phyloP scores from a whole-genome alignment of 2,888 invertebrate species.

The Pinctada fucata region DNA sequence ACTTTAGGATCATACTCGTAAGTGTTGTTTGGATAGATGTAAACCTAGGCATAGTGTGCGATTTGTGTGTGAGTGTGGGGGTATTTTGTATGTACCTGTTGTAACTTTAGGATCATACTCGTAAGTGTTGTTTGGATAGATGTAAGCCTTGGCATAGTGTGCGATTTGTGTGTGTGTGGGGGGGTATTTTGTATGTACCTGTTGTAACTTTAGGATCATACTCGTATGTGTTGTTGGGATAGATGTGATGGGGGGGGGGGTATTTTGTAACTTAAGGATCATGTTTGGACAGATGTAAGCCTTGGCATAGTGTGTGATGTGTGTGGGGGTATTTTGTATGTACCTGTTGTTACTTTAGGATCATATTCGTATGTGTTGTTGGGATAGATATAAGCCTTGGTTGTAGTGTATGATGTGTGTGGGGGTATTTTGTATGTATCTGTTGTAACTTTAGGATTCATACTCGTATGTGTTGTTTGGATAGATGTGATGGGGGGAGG shows the following conservation, averaged over 20 bases:
- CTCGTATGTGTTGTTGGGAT: conserved; percentile 92
- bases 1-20: conserved; percentile 82
- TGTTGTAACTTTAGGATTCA: too few relatives aligned
- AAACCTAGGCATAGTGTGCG: conserved; percentile 87
- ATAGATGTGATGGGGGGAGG: conserved; percentile 88
- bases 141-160: conserved; percentile 89
- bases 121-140: conserved; percentile 93
- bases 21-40: conserved; percentile 90
- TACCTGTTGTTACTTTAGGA: conserved; percentile 62
- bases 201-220: conserved; percentile 81
- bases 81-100: conserved; percentile 44
- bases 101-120: conserved; percentile 82
- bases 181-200: conserved; percentile 41
- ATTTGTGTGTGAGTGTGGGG: too few relatives aligned
- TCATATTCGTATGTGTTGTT: conserved; percentile 94
- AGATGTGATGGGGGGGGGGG: conserved; percentile 80
- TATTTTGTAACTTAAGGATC: conserved; percentile 77
- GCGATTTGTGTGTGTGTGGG: too few relatives aligned
- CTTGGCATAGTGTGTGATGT: conserved; percentile 86
- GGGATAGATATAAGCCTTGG: conserved; percentile 89
- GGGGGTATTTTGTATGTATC: too few relatives aligned
- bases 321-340: too few relatives aligned
- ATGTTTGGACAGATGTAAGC: conserved; percentile 91
- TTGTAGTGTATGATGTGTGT: conserved; percentile 88
- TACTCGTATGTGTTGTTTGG: conserved; percentile 94